Percentiles rank a stretch among this genome's conserved stretches.
These are phyloP conservation scores for Cryptocheilus praepositus DNA, from an alignment of 2,888 invertebrate genomes.

Conservation along the genomic window DNA sequence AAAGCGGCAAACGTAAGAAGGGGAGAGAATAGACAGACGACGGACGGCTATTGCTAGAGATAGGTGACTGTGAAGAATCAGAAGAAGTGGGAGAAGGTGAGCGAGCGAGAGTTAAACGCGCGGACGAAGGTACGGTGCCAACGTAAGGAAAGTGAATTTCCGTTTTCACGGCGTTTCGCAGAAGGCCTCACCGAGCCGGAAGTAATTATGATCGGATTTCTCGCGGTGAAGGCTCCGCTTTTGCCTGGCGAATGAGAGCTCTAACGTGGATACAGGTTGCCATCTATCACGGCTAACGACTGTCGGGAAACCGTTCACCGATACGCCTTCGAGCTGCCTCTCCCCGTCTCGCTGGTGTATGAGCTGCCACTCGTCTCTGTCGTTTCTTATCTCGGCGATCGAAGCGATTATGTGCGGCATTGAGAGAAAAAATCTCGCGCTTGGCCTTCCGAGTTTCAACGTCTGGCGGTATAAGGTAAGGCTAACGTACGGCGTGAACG, in stretches of 20 bases:
- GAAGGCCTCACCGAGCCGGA: conserved; percentile 54
- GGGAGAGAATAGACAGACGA: background rate
- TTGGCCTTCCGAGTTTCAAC: too few species aligned
- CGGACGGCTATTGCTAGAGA: background rate
- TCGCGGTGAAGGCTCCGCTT: conserved; percentile 32
- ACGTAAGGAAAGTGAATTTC: conserved; percentile 62
- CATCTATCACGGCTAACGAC: conserved; percentile 43
- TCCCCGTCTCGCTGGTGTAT: conserved; percentile 16
- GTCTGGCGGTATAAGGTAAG: too few species aligned
- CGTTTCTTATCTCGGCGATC: too few species aligned
- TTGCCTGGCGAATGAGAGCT: conserved; percentile 37
- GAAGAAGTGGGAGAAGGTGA: background rate
- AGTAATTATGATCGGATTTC: conserved; percentile 60
- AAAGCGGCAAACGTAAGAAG: background rate
- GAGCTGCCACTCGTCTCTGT: conserved; percentile 13
- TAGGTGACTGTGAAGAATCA: background rate
- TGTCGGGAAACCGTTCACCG: conserved; percentile 34
- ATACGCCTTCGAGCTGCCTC: conserved; percentile 26
- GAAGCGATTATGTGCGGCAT: too few species aligned
- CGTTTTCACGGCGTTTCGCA: conserved; percentile 51
- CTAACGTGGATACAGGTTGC: background rate
- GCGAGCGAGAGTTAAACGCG: background rate
- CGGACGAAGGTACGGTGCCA: conserved; percentile 27
- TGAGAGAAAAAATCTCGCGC: too few species aligned
- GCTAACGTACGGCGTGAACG: too few species aligned